Evolutionary conservation across 1,140 invertebrate species (phyloP), one percentile per base, ranked within the genome.

Genomic region (Drosophila sucinea): DNA sequence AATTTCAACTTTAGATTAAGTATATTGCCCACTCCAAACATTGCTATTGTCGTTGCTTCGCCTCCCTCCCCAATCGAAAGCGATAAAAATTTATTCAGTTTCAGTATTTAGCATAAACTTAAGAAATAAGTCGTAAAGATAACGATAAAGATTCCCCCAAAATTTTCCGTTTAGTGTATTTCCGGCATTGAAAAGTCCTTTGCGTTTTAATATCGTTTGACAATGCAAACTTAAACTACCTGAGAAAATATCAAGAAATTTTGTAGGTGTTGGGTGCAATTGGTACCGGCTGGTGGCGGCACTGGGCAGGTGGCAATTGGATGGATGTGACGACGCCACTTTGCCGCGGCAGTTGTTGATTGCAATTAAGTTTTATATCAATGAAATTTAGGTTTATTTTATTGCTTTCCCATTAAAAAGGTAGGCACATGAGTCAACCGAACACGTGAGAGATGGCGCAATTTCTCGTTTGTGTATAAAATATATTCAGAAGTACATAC

Each of bases 321-420:
- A 51, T 27, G 25, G 7, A 25, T 27, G 25, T 51, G 23, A 51
- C 23, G 23, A 51, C 44, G 44, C 44, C 44, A 51, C 5, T 7
- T 4, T 51, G 44, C 44, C 5, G 23, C 41, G 17, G 1, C 41
- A 44, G 23, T 51, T 47, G 40, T 25, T 25, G 44, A 2, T 6
- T 51, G 25, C 44, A 51, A 51, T 51, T 27, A 27, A 51, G 8
- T 27, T 51, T 51, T 51, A 51, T 51, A 51, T 51, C 7, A 25
- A 51, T 51, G 10, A 51, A 51, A 51, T 51, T 47, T 25, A 8
- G 7, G 44, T 51, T 51, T 51, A 25, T 7, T 25, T 10, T 10
- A 38, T 38, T 38, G 35, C 35, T 11, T 38, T 11, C 7, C 35
- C 23, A 51, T 51, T 27, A 51, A 51, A 51, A 51, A 17, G 17